A percentile compares a stretch with the other conserved stretches of the same genome.
Conservation (phyloP, 2,888 invertebrate genomes). For the Himalopsyche anomala region DNA sequence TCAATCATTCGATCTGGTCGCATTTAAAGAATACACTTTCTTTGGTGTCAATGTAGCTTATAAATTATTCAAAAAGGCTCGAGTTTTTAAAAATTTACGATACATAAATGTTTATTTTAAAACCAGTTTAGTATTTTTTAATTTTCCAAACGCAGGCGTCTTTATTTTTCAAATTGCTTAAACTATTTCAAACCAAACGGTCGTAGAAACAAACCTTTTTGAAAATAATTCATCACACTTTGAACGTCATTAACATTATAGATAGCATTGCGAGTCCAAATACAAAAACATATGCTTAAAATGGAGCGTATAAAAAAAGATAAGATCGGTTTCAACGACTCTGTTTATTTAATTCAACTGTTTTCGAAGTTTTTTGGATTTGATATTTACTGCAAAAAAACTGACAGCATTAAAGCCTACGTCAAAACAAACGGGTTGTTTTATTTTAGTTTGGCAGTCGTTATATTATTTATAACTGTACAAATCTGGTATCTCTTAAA, state of each 20-base stretch:
- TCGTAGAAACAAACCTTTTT: too few relatives aligned
- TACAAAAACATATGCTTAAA: too few relatives aligned
- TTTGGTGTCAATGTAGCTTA: conserved; percentile 18
- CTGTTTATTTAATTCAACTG: neutral
- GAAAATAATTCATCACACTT: too few relatives aligned
- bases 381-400: neutral
- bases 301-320: neutral
- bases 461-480: neutral
- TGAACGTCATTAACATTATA: too few relatives aligned
- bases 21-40: neutral
- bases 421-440: neutral
- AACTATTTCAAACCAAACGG: too few relatives aligned
- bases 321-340: neutral
- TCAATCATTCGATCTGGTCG: neutral
- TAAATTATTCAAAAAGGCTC: conserved; percentile 2
- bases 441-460: neutral
- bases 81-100: too few relatives aligned
- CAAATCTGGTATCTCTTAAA: neutral
- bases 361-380: neutral
- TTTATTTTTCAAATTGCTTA: too few relatives aligned
- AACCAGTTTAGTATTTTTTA: too few relatives aligned
- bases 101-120: too few relatives aligned
- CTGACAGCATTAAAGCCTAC: neutral
- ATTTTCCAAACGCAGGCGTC: too few relatives aligned
- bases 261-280: too few relatives aligned